Evolutionary conservation across 2,888 invertebrate genomes (phyloP), one percentile per base, ranked within the genome.

Genomic region (Archips xylosteana): DNA sequence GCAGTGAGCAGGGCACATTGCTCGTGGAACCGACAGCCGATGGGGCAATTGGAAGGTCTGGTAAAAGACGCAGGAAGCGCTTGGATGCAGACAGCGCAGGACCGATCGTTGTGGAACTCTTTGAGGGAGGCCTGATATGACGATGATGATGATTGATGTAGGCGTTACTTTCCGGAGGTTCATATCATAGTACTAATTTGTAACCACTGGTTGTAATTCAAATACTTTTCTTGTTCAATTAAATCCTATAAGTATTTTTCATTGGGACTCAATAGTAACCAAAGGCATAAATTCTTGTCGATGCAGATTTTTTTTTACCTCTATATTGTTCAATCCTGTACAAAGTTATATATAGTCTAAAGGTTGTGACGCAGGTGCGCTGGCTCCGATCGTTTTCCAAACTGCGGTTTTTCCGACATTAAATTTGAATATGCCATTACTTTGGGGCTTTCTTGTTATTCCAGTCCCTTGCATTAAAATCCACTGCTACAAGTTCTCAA

Each of bases 391-490:
- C 87, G 88, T 83, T 89, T 90, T 86, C 89, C 83, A 80, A 87
- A 88, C 84, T 83, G 86, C 84, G 88, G 86, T 87, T 87, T 86
- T 89, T 85, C 86, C 83, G 78, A 83, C 83, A 84, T 89, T 87
- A 85, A 89, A 92, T 92, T 92, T 92, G 89, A 92, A 92, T 92
- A 92, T 90, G 85, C 88, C 88, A 91, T 92, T 92, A 92, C 88
- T 85, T 82, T 79, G 76, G 75, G 75, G 79, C 74, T 76, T 78
- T 80, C 80, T 81, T 85, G 83, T 84, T 85, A 75, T 74, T 70
- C 68, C 70, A 63, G 71, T 64, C 51, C 68, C 57, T 65, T 74
- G 59, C 65, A 67, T 67, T 81, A 83, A 86, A 23, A 85, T 81
- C 83, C 81, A 80, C 80, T 75, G 81, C 80, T 82, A 84, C 82